These are phyloP conservation scores for Gerris lacustris DNA, from an alignment of 2,888 invertebrate genomes.

Conservation along the genomic window DNA sequence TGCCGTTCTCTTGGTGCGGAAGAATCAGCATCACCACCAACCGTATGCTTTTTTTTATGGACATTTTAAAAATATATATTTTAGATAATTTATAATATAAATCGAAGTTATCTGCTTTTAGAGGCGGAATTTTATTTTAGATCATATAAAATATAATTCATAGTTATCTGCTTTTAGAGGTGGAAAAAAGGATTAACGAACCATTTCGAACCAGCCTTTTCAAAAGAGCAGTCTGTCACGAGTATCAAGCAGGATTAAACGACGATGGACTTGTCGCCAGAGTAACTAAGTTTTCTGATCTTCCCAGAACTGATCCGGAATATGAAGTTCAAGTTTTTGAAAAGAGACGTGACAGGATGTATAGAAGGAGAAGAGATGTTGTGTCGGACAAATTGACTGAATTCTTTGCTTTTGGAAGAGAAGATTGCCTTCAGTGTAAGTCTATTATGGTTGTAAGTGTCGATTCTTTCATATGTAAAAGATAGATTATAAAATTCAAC, in stretches of 20 bases:
- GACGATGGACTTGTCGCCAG: background rate
- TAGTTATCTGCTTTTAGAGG: background rate
- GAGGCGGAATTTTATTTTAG: too few relatives aligned
- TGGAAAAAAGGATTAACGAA: background rate
- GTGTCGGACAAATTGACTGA: background rate
- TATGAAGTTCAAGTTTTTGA: background rate
- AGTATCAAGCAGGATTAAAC: slow-evolving; percentile 4
- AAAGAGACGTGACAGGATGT: background rate
- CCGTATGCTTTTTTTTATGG: background rate
- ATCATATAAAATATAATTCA: too few relatives aligned
- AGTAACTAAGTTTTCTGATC: slow-evolving; percentile 4
- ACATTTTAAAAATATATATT: too few relatives aligned
- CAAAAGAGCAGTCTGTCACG: background rate
- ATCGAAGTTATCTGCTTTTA: too few relatives aligned
- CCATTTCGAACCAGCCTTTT: background rate
- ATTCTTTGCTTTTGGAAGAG: slow-evolving; percentile 4
- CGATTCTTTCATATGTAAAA: too few relatives aligned
- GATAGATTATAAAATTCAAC: background rate
- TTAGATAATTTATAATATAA: too few relatives aligned
- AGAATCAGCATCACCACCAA: background rate
- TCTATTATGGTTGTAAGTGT: background rate
- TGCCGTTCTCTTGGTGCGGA: slow-evolving; percentile 1
- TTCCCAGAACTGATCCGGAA: background rate
- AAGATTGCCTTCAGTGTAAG: background rate
- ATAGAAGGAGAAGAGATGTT: background rate